Evolutionary conservation across 2,797 vertebrate genomes (phyloP), one percentile per base, ranked within the genome.

Genomic region (Leuciscus waleckii): DNA sequence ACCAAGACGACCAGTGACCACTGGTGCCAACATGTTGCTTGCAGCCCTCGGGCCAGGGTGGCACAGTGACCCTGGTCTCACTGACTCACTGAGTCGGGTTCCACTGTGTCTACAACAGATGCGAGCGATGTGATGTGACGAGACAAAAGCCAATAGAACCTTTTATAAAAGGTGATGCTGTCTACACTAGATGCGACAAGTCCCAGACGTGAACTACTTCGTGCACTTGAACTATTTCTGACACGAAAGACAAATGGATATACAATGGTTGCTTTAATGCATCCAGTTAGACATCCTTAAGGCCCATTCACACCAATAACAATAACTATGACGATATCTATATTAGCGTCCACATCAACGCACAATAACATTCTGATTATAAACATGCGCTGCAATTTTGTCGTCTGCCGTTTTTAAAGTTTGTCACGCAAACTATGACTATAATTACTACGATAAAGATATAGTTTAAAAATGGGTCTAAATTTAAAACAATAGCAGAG

Each of bases 11-110:
- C 56, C 35, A 43, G 82, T 61, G 71, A 70, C 84, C 32, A 26
- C 73, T 61, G 49, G 61, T 39, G n/a, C 80, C 73, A 79, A 73
- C 75, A 39, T 49, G 79, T 81, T 81, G 49, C n/a, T 54, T 41
- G 26, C 51, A 74, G 4, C 56, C 41, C 70, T 69, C 32, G 35
- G 61, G 43, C 29, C 43, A 51, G 63, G 63, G 63, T 81, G 46
- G 63, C 79, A 81, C 21, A 35, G 11, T 49, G 21, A 80, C 19
- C 21, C 63, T 49, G 63, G 41, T 51, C 21, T 35, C n/a, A 32
- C 43, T 68, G 78, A 51, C 13, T 80, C 63, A 37, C 29, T 69
- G 4, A 17, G 43, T 35, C 10, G 4, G 61, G 26, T 17, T 46
- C 6, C 69, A 26, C 23, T 43, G 39, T 26, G 39, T 71, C 21